phyloP scores from a whole-genome alignment of 2,888 invertebrate genomes.

The Rhingia rostrata region DNA sequence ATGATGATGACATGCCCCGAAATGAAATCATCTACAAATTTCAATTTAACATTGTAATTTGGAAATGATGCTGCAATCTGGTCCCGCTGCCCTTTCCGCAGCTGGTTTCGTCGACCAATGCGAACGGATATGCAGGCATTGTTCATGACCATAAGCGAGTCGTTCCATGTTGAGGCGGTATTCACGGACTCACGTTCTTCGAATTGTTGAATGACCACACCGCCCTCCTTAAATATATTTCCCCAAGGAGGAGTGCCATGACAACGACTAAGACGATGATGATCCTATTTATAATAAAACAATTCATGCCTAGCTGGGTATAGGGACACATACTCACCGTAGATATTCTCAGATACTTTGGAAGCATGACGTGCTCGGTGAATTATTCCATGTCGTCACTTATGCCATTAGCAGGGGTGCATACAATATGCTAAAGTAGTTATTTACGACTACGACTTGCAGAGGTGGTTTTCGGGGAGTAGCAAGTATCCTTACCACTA shows the following conservation, averaged over 20 bases:
- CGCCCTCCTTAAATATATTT: slow-evolving; percentile 10
- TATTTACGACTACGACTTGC: slow-evolving; percentile 54
- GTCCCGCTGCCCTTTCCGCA: slow-evolving; percentile 16
- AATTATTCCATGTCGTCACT: slow-evolving; percentile 68
- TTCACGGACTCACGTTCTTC: slow-evolving; percentile 11
- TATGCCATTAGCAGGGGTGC: slow-evolving; percentile 66
- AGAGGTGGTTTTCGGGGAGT: slow-evolving; percentile 1
- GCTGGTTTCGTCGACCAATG: background rate
- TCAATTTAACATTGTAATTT: slow-evolving; percentile 73
- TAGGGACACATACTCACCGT: slow-evolving; percentile 48
- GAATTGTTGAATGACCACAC: slow-evolving; percentile 3
- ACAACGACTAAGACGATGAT: slow-evolving; percentile 30
- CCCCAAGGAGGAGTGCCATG: background rate
- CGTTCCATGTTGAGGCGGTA: slow-evolving; percentile 14
- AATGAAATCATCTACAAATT: slow-evolving; percentile 74
- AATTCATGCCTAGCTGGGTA: slow-evolving; percentile 43
- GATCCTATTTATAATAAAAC: slow-evolving; percentile 60
- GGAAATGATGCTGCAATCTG: slow-evolving; percentile 72
- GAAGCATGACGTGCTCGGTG: slow-evolving; percentile 25
- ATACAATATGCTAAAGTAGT: slow-evolving; percentile 70
- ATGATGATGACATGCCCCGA: slow-evolving; percentile 67
- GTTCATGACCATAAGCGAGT: slow-evolving; percentile 13
- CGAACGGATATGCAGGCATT: slow-evolving; percentile 24
- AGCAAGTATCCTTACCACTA: background rate
- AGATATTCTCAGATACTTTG: slow-evolving; percentile 16